These are phyloP conservation scores for Brassicogethes aeneus DNA, from an alignment of 2,888 invertebrate genomes.

Conservation along the genomic window DNA sequence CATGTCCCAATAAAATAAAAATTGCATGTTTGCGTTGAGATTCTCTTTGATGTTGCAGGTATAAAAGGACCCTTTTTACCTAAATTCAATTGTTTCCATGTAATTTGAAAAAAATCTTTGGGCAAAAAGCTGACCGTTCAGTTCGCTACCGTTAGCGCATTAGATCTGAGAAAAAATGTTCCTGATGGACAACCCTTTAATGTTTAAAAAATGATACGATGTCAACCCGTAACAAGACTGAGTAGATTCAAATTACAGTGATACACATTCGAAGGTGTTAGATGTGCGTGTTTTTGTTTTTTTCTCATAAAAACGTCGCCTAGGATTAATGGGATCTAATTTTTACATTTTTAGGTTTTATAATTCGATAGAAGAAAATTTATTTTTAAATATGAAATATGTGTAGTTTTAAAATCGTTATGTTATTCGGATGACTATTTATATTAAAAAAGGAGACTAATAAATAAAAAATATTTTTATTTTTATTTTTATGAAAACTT, in stretches of 20 bases:
- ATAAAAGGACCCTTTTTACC: conserved; percentile 11
- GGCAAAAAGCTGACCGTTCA: conserved; percentile 8
- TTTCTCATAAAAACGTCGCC: too few relatives aligned
- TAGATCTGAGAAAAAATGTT: not conserved
- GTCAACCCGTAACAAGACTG: conserved; percentile 20
- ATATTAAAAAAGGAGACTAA: too few relatives aligned
- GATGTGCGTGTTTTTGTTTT: not conserved
- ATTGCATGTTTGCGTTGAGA: not conserved
- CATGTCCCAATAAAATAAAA: not conserved
- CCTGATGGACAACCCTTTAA: conserved; percentile 11
- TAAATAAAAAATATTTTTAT: too few relatives aligned
- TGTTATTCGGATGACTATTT: too few relatives aligned
- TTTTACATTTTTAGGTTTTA: too few relatives aligned
- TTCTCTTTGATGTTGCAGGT: conserved; percentile 9
- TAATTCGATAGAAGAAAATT: too few relatives aligned
- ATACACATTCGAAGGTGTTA: conserved; percentile 11
- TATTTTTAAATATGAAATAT: too few relatives aligned
- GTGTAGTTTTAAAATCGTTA: too few relatives aligned
- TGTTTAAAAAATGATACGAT: conserved; percentile 22
- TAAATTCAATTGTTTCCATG: conserved; percentile 18
- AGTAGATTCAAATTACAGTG: conserved; percentile 34
- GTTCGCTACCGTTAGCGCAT: conserved; percentile 7
- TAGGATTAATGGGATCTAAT: too few relatives aligned
- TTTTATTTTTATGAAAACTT: too few relatives aligned
- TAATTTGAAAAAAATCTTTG: conserved; percentile 7